These are phyloP conservation scores for Phaethornis superciliosus DNA, from an alignment of 2,113 vertebrate species.

Conservation along the genomic window DNA sequence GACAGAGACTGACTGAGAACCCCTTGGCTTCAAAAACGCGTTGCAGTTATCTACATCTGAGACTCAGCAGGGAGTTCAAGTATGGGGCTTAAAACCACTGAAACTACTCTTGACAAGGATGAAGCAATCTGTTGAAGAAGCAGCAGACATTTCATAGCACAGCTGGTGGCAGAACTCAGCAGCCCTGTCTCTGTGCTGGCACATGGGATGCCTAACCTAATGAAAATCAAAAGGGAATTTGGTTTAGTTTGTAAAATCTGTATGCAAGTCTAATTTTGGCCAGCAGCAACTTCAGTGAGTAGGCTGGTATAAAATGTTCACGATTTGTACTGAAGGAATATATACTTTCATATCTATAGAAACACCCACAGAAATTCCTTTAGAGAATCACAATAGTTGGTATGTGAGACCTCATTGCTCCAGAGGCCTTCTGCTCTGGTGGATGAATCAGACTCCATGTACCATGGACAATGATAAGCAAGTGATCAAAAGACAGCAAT, in stretches of 20 bases:
- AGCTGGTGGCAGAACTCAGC: background rate
- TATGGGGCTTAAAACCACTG: background rate
- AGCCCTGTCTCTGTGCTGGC: background rate
- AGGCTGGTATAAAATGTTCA: constrained; percentile 46
- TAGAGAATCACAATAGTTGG: constrained; percentile 7
- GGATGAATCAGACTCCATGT: background rate
- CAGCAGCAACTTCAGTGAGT: constrained; percentile 27
- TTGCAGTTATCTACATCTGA: background rate
- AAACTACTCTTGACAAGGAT: background rate
- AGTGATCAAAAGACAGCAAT: background rate
- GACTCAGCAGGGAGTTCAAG: background rate
- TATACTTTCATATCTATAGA: constrained; percentile 26
- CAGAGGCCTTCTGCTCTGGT: background rate
- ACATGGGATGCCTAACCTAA: background rate
- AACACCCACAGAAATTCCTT: constrained; percentile 42
- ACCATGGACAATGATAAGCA: background rate
- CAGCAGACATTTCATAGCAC: background rate
- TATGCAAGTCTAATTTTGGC: constrained; percentile 38
- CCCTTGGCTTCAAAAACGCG: background rate
- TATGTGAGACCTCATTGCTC: constrained; percentile 14
- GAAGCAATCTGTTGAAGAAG: background rate
- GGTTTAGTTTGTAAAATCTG: constrained; percentile 28
- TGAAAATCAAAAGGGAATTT: constrained; percentile 1
- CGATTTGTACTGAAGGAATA: constrained; percentile 37
- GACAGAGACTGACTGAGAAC: background rate